Percentiles rank a stretch among this genome's conserved stretches.
Evolutionary conservation across 2,797 vertebrate species (phyloP).

Genomic region (Salmo trutta): DNA sequence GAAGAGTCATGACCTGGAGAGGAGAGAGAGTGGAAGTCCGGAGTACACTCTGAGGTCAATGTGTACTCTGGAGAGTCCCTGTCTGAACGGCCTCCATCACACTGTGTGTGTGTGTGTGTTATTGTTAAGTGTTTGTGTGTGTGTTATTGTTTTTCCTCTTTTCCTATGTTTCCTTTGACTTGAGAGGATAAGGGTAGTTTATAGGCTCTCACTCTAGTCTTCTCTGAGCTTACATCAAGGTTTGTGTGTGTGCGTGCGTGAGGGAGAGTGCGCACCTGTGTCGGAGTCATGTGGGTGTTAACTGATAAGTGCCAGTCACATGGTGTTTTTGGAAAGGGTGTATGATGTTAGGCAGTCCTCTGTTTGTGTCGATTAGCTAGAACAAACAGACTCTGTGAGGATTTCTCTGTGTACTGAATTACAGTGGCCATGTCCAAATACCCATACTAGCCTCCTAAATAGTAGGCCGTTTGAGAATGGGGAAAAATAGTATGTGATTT

Average conservation of each 20-base stretch:
- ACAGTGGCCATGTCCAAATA: too few species aligned
- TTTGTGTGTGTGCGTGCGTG: not conserved
- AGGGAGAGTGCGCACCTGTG: constrained; percentile 15
- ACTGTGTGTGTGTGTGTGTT: constrained; percentile 41
- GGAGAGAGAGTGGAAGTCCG: constrained; percentile 56
- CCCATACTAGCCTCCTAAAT: too few species aligned
- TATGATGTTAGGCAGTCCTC: constrained; percentile 16
- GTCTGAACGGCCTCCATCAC: constrained; percentile 47
- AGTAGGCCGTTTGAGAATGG: too few species aligned
- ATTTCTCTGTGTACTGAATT: constrained; percentile 15
- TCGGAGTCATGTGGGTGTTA: not conserved
- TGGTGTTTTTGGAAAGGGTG: constrained; percentile 24
- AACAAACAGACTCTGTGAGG: constrained; percentile 11
- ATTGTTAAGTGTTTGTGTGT: constrained; percentile 26
- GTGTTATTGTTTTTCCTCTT: not conserved
- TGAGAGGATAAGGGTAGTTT: constrained; percentile 1
- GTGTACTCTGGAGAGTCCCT: constrained; percentile 42
- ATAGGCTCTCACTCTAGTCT: constrained; percentile 20
- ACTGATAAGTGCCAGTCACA: constrained; percentile 41
- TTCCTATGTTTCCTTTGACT: constrained; percentile 4
- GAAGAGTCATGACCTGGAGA: constrained; percentile 63
- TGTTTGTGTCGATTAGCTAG: constrained; percentile 25
- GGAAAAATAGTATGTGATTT: too few species aligned
- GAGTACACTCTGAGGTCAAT: constrained; percentile 66
- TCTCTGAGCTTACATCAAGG: constrained; percentile 34